Percentiles rank a stretch among this genome's conserved stretches.
These are phyloP conservation scores for Crypturellus undulatus DNA, from an alignment of 2,113 vertebrate genomes.

Conservation along the genomic window DNA sequence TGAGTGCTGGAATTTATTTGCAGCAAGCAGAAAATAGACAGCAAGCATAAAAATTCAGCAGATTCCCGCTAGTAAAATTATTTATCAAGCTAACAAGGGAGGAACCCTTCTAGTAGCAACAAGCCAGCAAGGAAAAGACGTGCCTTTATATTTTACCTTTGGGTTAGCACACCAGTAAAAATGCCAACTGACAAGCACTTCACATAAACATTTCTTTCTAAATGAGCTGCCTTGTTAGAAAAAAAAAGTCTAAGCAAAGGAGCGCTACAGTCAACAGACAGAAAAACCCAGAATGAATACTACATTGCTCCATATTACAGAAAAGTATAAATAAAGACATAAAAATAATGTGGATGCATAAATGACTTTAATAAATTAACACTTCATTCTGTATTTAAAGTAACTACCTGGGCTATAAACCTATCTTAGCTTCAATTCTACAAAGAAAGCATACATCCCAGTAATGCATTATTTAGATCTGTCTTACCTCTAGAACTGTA, in stretches of 20 bases:
- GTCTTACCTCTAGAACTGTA: slow-evolving; percentile 35
- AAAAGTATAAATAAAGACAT: slow-evolving; percentile 59
- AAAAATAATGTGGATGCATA: slow-evolving; percentile 57
- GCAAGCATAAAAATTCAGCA: slow-evolving; percentile 95
- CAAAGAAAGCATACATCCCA: background rate
- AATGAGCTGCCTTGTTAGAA: slow-evolving; percentile 85
- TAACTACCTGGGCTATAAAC: background rate
- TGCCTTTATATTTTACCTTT: slow-evolving; percentile 96
- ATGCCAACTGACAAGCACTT: slow-evolving; percentile 89
- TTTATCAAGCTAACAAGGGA: slow-evolving; percentile 99
- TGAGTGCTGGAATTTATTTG: slow-evolving; percentile 97
- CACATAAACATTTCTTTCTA: slow-evolving; percentile 90
- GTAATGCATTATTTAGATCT: slow-evolving; percentile 41
- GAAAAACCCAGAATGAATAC: slow-evolving; percentile 44
- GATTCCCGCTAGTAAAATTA: slow-evolving; percentile 97
- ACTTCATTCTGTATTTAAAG: slow-evolving; percentile 64
- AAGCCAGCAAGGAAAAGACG: slow-evolving; percentile 88
- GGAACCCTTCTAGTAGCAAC: slow-evolving; percentile 92
- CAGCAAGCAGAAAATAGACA: slow-evolving; percentile 96
- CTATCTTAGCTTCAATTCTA: background rate
- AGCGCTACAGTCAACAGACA: slow-evolving; percentile 58
- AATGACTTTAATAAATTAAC: slow-evolving; percentile 69
- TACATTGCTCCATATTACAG: slow-evolving; percentile 26
- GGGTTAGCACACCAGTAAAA: slow-evolving; percentile 92
- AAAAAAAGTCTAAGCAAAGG: slow-evolving; percentile 70